Evolutionary conservation across 1,140 invertebrate genomes (phyloP).

Genomic region (Leptinotarsa lineolata): DNA sequence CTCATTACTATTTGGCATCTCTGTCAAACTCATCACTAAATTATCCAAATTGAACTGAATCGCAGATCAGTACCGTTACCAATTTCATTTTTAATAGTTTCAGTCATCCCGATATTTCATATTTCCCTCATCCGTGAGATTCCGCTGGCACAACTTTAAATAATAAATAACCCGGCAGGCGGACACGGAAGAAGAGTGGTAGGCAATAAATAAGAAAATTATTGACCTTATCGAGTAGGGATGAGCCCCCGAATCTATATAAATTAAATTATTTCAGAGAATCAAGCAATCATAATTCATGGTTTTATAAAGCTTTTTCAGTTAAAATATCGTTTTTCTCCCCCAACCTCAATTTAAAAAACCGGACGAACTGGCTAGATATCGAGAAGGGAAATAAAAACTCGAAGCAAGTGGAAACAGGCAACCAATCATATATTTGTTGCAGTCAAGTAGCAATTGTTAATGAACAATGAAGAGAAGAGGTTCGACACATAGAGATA

Average conservation of each 20-base stretch:
- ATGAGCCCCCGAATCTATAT: slow-evolving; percentile 19
- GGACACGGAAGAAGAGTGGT: slow-evolving; percentile 4
- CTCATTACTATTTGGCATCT: too few relatives aligned
- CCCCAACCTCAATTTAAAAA: slow-evolving; percentile 28
- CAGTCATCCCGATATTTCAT: too few relatives aligned
- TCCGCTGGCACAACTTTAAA: slow-evolving; percentile 18
- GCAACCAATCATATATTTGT: not conserved
- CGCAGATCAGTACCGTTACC: too few relatives aligned
- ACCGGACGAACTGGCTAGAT: slow-evolving; percentile 22
- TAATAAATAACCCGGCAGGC: slow-evolving; percentile 20
- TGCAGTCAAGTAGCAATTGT: too few relatives aligned
- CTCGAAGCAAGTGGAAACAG: slow-evolving; percentile 7
- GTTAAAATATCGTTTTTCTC: slow-evolving; percentile 20
- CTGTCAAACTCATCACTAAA: too few relatives aligned
- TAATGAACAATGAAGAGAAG: too few relatives aligned
- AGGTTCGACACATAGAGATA: too few relatives aligned
- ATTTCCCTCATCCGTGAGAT: too few relatives aligned
- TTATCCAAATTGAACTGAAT: too few relatives aligned
- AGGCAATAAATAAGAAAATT: slow-evolving; percentile 27
- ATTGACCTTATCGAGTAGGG: slow-evolving; percentile 27
- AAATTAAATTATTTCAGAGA: slow-evolving; percentile 32
- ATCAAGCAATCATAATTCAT: slow-evolving; percentile 32
- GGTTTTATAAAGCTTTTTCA: slow-evolving; percentile 31
- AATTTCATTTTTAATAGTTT: too few relatives aligned
- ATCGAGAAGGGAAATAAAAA: slow-evolving; percentile 17